Evolutionary conservation across 2,797 vertebrate genomes (phyloP).

Genomic region (Pampus argenteus): DNA sequence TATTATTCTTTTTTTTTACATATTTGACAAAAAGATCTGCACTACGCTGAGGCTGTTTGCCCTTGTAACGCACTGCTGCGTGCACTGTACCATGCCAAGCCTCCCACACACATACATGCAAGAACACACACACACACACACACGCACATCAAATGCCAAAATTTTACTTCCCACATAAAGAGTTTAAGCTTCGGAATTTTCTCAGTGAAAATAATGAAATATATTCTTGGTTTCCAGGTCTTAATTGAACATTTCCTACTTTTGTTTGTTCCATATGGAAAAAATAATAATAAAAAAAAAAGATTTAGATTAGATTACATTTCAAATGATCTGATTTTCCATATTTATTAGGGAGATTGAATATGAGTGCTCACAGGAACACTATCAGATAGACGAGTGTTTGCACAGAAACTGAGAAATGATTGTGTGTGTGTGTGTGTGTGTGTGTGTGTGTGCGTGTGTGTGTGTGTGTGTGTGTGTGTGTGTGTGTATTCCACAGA

Average conservation of each 20-base stretch:
- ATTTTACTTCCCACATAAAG: conserved; percentile 51
- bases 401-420: neutral
- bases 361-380: neutral
- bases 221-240: neutral
- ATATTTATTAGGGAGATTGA: neutral
- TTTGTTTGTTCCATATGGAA: neutral
- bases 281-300: too few species aligned
- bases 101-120: conserved; percentile 44
- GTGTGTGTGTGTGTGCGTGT: neutral
- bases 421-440: too few species aligned
- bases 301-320: too few species aligned
- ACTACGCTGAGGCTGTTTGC: conserved; percentile 53
- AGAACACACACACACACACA: conserved; percentile 24
- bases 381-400: neutral
- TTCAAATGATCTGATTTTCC: neutral
- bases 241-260: neutral
- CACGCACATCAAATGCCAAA: conserved; percentile 28
- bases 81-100: conserved; percentile 39
- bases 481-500: conserved; percentile 8
- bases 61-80: conserved; percentile 39
- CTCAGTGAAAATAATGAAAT: conserved; percentile 28
- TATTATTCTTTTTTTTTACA: too few species aligned
- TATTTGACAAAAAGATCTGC: conserved; percentile 55
- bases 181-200: conserved; percentile 47
- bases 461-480: neutral